Base-by-base conservation (phyloP, 1,140 invertebrate genomes). In the Pygmarrhopalites habei region DNA sequence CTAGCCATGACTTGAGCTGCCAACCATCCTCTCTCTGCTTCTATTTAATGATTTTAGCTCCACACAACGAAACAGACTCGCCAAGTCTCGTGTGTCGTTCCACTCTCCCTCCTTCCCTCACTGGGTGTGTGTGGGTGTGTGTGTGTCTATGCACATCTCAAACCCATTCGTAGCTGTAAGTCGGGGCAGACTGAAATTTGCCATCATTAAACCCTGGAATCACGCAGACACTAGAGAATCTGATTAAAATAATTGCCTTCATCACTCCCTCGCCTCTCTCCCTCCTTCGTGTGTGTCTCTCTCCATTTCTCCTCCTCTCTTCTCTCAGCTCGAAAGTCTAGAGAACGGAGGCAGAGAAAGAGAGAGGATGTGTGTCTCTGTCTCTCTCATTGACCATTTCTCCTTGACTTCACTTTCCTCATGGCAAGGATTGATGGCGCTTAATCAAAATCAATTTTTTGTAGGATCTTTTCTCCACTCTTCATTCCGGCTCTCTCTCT, bases 161-260 rank as follows among this genome's bases (percentile, higher is more conserved):
- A 35, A 35, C 32, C 32, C 5, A 7, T 35, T 35, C 15, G 32
- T 35, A 28, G 3, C 2, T 21, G 12, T 41, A 35, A 46, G 44
- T 46, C 44, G 44, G 15, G 15, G 15, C 57, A 57, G 39, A 32
- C 39, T 62, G 53, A 62, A 69, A 69, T 65, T 69, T 64, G 67
- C 47, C 55, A 69, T 70, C 69, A 70, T 70, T 70, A 70, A 70
- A 70, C 60, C 35, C 58, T 60, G 60, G 69, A 70, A 70, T 70
- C 69, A 70, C 69, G 69, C 69, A 70, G 69, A 62, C 65, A 70
- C 62, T 65, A 67, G 63, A 70, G 69, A 70, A 70, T 70, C 69
- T 70, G 69, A 70, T 70, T 70, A 70, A 70, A 70, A 70, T 70
- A 70, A 70, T 70, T 70, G 69, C 65, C 65, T 67, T 70, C 68